Conservation (phyloP, 2,888 invertebrate species). For the Drosophila glabriapex region DNA sequence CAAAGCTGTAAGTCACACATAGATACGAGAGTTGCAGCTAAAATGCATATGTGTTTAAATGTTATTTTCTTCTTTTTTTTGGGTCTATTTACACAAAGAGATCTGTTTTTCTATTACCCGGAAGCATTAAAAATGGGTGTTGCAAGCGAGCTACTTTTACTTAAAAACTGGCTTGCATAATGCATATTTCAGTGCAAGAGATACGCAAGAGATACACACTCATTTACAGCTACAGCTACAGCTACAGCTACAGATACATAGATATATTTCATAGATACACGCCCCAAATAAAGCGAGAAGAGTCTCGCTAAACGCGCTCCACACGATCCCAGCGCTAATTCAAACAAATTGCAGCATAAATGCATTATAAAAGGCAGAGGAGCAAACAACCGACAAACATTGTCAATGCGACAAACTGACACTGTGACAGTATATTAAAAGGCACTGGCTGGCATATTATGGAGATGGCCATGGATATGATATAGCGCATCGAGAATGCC, state of each 20-base stretch:
- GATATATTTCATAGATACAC: slow-evolving; percentile 20
- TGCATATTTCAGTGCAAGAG: slow-evolving; percentile 33
- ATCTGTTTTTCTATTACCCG: slow-evolving; percentile 54
- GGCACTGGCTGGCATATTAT: slow-evolving; percentile 20
- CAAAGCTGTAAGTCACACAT: slow-evolving; percentile 21
- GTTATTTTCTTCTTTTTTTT: neutral
- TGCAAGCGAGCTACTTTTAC: slow-evolving; percentile 73
- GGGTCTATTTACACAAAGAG: slow-evolving; percentile 29
- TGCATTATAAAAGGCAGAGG: slow-evolving; percentile 76
- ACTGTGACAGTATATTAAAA: slow-evolving; percentile 68
- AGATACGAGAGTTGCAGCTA: slow-evolving; percentile 1
- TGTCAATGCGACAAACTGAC: slow-evolving; percentile 37
- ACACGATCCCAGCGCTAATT: slow-evolving; percentile 63
- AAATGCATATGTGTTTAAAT: slow-evolving; percentile 32
- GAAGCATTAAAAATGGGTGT: slow-evolving; percentile 59
- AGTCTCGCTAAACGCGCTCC: slow-evolving; percentile 10
- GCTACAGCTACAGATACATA: slow-evolving; percentile 10
- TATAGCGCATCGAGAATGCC: slow-evolving; percentile 38
- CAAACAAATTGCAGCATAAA: slow-evolving; percentile 81
- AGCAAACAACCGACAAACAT: slow-evolving; percentile 34
- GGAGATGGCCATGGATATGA: slow-evolving; percentile 4
- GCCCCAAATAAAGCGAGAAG: slow-evolving; percentile 45
- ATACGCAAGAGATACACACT: slow-evolving; percentile 9
- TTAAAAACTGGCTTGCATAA: slow-evolving; percentile 61
- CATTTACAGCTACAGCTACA: slow-evolving; percentile 14